A percentile compares a stretch with the other conserved stretches of the same genome.
Conservation (phyloP, 2,888 invertebrate genomes). For the Hyposoter didymator region DNA sequence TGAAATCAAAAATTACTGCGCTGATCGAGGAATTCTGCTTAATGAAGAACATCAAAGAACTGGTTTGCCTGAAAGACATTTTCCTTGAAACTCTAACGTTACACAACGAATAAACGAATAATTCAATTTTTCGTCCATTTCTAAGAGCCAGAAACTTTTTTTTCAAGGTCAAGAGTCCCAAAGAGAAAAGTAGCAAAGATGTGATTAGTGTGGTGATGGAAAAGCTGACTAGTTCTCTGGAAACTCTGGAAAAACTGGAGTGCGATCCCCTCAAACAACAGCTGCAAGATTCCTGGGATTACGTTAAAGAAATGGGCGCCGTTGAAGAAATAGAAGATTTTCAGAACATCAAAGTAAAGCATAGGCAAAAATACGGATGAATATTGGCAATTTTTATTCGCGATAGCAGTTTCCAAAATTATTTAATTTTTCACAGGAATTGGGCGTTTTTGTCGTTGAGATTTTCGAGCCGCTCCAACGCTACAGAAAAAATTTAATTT, state of each 20-base stretch:
- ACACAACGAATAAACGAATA: not conserved
- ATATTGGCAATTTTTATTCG: not conserved
- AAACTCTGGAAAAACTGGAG: conserved; percentile 78
- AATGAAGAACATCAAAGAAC: conserved; percentile 70
- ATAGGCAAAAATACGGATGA: not conserved
- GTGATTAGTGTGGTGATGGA: conserved; percentile 69
- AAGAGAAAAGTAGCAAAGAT: conserved; percentile 50
- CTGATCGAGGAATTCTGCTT: conserved; percentile 77
- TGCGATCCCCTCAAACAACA: conserved; percentile 78
- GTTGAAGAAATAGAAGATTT: conserved; percentile 80
- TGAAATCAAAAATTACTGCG: conserved; percentile 74
- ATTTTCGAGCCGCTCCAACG: conserved; percentile 77
- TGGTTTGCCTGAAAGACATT: conserved; percentile 68
- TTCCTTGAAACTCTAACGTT: too few species aligned
- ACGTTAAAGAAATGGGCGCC: conserved; percentile 81
- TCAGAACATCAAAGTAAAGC: conserved; percentile 80
- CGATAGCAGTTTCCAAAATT: conserved; percentile 11
- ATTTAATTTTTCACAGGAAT: conserved; percentile 74
- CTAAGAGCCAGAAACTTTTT: not conserved
- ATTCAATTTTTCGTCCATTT: not conserved
- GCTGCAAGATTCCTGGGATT: conserved; percentile 78
- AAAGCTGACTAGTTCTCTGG: conserved; percentile 74
- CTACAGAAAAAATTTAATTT: conserved; percentile 77
- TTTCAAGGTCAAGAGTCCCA: conserved; percentile 29
- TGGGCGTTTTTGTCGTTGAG: conserved; percentile 79